These are phyloP conservation scores for Dendrolimus kikuchii DNA, from an alignment of 1,140 invertebrate genomes.

Conservation along the genomic window DNA sequence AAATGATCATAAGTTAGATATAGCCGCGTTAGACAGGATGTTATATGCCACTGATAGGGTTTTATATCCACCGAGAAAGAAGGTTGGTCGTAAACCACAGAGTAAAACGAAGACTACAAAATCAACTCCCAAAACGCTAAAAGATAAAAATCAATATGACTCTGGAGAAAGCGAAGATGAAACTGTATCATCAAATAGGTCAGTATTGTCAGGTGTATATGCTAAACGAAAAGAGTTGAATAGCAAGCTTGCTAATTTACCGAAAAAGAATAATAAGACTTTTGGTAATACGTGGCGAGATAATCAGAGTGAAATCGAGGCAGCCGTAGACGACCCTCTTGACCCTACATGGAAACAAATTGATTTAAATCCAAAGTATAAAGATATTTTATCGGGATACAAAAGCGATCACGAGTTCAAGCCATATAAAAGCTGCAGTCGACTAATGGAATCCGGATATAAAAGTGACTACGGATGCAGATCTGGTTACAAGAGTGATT, in stretches of 20 bases:
- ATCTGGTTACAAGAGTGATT: constrained; percentile 71
- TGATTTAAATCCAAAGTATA: constrained; percentile 76
- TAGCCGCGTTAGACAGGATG: constrained; percentile 76
- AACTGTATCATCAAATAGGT: constrained; percentile 48
- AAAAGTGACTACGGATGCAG: constrained; percentile 74
- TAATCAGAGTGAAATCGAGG: constrained; percentile 67
- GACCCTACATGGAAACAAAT: constrained; percentile 76
- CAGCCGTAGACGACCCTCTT: constrained; percentile 64
- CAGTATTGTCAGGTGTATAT: constrained; percentile 64
- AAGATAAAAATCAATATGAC: constrained; percentile 66
- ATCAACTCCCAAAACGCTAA: constrained; percentile 68
- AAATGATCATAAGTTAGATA: constrained; percentile 71
- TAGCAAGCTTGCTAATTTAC: constrained; percentile 51
- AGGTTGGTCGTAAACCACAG: constrained; percentile 75
- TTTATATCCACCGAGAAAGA: constrained; percentile 82
- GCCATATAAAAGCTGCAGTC: constrained; percentile 73
- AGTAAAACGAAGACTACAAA: constrained; percentile 59
- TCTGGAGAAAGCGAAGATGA: constrained; percentile 63
- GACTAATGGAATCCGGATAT: constrained; percentile 74
- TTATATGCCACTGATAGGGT: constrained; percentile 81
- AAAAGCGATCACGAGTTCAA: constrained; percentile 74
- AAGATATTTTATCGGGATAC: constrained; percentile 72
- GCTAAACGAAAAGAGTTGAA: constrained; percentile 70
- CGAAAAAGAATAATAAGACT: constrained; percentile 52
- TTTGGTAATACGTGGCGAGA: constrained; percentile 59